These are phyloP conservation scores for Melikaiella ostensackeni DNA, from an alignment of 2,888 invertebrate genomes.

Conservation along the genomic window DNA sequence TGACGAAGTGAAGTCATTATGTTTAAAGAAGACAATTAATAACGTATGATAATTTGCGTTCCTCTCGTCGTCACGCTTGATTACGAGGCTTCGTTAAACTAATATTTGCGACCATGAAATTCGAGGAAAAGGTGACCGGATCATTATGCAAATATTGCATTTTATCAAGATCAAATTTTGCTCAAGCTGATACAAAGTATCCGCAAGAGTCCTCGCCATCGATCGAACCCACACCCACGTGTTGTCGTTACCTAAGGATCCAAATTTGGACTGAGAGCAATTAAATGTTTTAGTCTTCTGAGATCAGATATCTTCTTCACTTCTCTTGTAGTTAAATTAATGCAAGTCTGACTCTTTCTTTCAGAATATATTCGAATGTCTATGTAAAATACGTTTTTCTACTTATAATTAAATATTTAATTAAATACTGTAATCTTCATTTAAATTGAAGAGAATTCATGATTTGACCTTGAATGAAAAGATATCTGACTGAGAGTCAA, in stretches of 20 bases:
- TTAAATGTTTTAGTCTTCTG: conserved; percentile 14
- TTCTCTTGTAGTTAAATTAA: neutral
- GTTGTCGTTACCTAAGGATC: conserved; percentile 11
- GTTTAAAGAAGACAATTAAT: conserved; percentile 20
- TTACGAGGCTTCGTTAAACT: conserved; percentile 17
- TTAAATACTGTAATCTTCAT: too few relatives aligned
- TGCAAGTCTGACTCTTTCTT: neutral
- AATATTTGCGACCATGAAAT: conserved; percentile 4
- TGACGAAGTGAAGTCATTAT: conserved; percentile 23
- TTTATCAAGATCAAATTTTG: conserved; percentile 29
- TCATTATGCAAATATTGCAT: conserved; percentile 10
- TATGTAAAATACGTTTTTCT: neutral
- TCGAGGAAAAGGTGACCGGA: conserved; percentile 15
- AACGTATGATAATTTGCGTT: conserved; percentile 15
- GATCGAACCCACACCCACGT: conserved; percentile 17
- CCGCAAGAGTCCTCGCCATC: conserved; percentile 9
- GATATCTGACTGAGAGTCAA: too few relatives aligned
- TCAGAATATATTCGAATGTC: neutral
- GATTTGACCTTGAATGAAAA: too few relatives aligned
- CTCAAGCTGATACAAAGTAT: conserved; percentile 20
- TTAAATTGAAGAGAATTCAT: too few relatives aligned
- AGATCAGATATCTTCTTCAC: conserved; percentile 19
- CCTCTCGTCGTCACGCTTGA: neutral
- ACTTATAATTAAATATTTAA: too few relatives aligned
- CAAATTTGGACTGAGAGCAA: conserved; percentile 11